Conservation (phyloP, 2,888 invertebrate genomes). For the Hofmannophila pseudospretella region DNA sequence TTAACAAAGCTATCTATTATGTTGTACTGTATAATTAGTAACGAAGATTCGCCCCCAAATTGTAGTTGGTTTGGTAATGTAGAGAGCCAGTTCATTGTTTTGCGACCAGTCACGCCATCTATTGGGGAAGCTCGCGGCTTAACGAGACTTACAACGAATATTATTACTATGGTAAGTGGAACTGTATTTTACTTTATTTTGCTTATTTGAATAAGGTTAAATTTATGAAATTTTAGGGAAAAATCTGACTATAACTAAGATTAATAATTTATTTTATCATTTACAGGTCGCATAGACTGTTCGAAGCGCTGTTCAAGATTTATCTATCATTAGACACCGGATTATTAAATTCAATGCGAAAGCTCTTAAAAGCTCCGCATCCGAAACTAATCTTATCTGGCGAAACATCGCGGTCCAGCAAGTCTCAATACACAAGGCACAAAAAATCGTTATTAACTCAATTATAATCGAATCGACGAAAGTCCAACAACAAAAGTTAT, state of each 20-base stretch:
- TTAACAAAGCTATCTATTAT: constrained; percentile 45
- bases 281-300: too few species aligned
- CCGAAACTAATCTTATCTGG: constrained; percentile 36
- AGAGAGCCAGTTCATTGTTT: constrained; percentile 37
- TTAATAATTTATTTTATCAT: too few species aligned
- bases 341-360: constrained; percentile 4
- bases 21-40: constrained; percentile 40
- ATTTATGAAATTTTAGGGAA: too few species aligned
- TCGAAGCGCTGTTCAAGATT: too few species aligned
- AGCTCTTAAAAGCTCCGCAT: constrained; percentile 25
- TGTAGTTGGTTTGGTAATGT: constrained; percentile 23
- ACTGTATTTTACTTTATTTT: too few species aligned
- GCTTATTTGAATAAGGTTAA: too few species aligned
- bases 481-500: constrained; percentile 52
- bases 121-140: constrained; percentile 20
- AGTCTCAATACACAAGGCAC: constrained; percentile 20
- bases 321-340: background rate
- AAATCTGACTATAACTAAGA: too few species aligned
- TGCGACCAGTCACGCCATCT: constrained; percentile 58
- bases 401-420: constrained; percentile 29
- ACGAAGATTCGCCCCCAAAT: constrained; percentile 33
- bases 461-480: constrained; percentile 46
- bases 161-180: too few species aligned
- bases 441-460: constrained; percentile 38
- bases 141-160: too few species aligned